Conservation (phyloP, 2,113 vertebrate genomes). For the Mixornis gularis region DNA sequence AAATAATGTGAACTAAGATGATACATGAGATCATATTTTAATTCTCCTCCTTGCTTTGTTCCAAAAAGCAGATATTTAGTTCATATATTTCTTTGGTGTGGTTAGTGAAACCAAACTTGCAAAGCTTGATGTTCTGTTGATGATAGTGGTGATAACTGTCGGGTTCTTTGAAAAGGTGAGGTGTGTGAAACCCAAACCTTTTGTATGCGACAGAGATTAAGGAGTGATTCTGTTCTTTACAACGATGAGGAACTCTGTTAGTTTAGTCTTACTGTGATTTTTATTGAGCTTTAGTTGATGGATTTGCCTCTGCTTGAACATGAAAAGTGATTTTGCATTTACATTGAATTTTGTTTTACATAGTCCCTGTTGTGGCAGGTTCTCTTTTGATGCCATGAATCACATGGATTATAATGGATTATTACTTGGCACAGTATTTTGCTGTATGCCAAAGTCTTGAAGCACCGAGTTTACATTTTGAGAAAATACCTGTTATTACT, state of each 20-base stretch:
- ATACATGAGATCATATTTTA: not conserved
- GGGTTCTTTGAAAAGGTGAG: constrained; percentile 3
- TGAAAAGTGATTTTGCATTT: constrained; percentile 16
- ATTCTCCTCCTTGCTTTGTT: not conserved
- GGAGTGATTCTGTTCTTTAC: constrained; percentile 16
- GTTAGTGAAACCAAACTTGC: not conserved
- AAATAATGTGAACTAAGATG: not conserved
- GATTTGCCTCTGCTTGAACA: constrained; percentile 27
- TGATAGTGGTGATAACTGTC: not conserved
- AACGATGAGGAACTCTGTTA: constrained; percentile 13
- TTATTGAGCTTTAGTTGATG: constrained; percentile 4
- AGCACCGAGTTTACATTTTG: not conserved
- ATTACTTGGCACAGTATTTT: not conserved
- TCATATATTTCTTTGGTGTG: not conserved
- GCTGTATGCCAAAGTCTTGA: not conserved
- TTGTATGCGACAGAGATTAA: not conserved
- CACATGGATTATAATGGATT: constrained; percentile 6
- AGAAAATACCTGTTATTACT: constrained; percentile 2
- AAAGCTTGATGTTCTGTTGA: not conserved
- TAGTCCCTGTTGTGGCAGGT: not conserved
- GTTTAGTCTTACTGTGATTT: constrained; percentile 29
- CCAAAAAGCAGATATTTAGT: not conserved
- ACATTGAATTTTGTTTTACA: not conserved
- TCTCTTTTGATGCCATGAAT: not conserved
- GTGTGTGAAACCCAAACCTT: constrained; percentile 25